A percentile compares a stretch with the other conserved stretches of the same genome.
Evolutionary conservation across 1,140 invertebrate genomes (phyloP).

Genomic region (Euwallacea fornicatus): DNA sequence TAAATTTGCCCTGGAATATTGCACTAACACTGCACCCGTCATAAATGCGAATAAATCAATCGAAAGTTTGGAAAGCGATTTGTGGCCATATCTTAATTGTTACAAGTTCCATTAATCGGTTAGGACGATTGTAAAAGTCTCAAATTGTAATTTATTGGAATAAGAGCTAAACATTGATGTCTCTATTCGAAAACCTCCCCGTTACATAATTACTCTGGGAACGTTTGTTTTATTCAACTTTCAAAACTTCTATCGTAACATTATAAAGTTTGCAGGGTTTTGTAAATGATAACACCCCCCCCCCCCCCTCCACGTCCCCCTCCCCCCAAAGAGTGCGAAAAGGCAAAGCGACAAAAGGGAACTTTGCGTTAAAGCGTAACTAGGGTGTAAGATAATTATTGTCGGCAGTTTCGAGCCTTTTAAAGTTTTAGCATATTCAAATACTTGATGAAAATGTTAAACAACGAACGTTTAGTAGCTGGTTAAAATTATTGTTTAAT

Average conservation of each 20-base stretch:
- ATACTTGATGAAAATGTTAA: slow-evolving; percentile 13
- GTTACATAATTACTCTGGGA: slow-evolving; percentile 1
- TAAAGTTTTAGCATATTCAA: slow-evolving; percentile 19
- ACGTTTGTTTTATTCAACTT: neutral
- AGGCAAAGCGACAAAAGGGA: slow-evolving; percentile 15
- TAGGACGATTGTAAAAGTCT: too few species aligned
- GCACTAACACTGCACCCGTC: too few species aligned
- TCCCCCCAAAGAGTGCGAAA: slow-evolving; percentile 3
- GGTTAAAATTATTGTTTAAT: too few species aligned
- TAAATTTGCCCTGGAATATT: too few species aligned
- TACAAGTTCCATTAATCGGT: too few species aligned
- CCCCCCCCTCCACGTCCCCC: too few species aligned
- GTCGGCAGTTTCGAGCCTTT: neutral
- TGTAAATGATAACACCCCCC: slow-evolving; percentile 2
- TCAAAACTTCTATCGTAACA: neutral
- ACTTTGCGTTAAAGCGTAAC: slow-evolving; percentile 6
- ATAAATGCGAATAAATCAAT: too few species aligned
- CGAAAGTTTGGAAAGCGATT: too few species aligned
- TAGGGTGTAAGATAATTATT: slow-evolving; percentile 10
- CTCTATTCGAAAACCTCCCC: neutral
- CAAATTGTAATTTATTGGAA: too few species aligned
- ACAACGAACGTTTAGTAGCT: neutral
- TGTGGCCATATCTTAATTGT: too few species aligned
- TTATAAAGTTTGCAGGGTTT: neutral
- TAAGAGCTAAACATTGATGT: too few species aligned